A percentile compares a stretch with the other conserved stretches of the same genome.
Conservation (phyloP, 2,113 vertebrate species). For the Sebastes fasciatus region DNA sequence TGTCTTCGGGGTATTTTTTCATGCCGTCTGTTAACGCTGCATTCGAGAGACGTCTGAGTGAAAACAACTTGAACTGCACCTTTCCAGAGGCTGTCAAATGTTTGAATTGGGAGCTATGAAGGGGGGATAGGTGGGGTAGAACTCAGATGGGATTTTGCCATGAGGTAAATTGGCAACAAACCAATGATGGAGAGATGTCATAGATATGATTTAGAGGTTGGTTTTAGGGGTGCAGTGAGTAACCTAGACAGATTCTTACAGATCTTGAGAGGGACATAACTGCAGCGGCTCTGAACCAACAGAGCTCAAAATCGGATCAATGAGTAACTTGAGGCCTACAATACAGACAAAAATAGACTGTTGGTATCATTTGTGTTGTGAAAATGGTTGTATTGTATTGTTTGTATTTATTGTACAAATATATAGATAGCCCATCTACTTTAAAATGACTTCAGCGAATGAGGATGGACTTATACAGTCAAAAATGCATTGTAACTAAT, state of each 20-base stretch:
- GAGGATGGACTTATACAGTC: neutral
- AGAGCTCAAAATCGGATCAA: conserved; percentile 78
- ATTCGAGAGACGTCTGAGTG: conserved; percentile 70
- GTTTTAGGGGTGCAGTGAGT: conserved; percentile 75
- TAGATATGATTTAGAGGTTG: conserved; percentile 79
- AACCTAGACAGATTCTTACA: conserved; percentile 72
- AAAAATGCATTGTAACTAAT: conserved; percentile 15
- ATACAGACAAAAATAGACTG: conserved; percentile 69
- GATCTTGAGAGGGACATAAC: conserved; percentile 80
- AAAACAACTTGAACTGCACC: conserved; percentile 80
- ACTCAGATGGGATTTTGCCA: conserved; percentile 77
- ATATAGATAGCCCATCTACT: neutral
- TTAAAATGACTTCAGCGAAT: conserved; percentile 4
- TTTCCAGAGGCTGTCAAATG: conserved; percentile 77
- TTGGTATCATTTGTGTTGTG: conserved; percentile 51
- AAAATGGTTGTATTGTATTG: conserved; percentile 29
- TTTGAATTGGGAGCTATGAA: conserved; percentile 76
- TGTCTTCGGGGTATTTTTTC: conserved; percentile 77
- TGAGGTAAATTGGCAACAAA: conserved; percentile 80
- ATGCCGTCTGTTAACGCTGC: conserved; percentile 66
- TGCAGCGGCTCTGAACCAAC: conserved; percentile 63
- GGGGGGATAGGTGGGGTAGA: conserved; percentile 66
- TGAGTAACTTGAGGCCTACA: conserved; percentile 78
- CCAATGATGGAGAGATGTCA: conserved; percentile 78
- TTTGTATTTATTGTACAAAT: conserved; percentile 26